Evolutionary conservation across 2,113 vertebrate species (phyloP).

Genomic region (Pygoscelis adeliae): DNA sequence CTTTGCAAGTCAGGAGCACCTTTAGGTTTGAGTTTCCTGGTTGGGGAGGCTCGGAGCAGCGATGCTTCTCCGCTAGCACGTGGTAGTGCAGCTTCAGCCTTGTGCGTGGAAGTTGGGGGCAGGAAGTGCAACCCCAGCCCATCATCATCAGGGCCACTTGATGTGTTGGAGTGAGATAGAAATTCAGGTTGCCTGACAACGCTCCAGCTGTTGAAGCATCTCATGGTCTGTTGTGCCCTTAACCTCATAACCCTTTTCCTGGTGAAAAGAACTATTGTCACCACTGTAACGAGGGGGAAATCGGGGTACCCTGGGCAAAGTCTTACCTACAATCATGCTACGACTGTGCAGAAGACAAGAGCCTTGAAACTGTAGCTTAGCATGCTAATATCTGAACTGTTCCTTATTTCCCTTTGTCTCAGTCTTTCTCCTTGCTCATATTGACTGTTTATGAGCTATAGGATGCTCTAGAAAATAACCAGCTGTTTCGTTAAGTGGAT

Average conservation of each 20-base stretch:
- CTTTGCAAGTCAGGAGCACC: background rate
- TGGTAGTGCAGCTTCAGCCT: background rate
- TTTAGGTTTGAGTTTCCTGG: background rate
- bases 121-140: fast-evolving
- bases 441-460: background rate
- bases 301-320: fast-evolving
- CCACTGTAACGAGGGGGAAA: background rate
- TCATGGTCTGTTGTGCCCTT: background rate
- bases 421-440: background rate
- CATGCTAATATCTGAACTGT: background rate
- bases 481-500: slow-evolving; percentile 61
- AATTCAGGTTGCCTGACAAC: background rate
- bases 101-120: fast-evolving
- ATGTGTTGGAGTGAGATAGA: too few species aligned
- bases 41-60: background rate
- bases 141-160: fast-evolving
- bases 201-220: background rate
- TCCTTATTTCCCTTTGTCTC: background rate
- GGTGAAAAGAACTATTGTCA: background rate
- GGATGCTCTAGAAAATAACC: slow-evolving; percentile 62
- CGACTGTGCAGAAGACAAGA: background rate
- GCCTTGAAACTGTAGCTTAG: background rate
- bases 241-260: background rate
- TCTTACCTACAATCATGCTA: too few species aligned
- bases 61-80: background rate